Evolutionary conservation across 2,888 invertebrate genomes (phyloP).

Genomic region (Drosophila colorata): DNA sequence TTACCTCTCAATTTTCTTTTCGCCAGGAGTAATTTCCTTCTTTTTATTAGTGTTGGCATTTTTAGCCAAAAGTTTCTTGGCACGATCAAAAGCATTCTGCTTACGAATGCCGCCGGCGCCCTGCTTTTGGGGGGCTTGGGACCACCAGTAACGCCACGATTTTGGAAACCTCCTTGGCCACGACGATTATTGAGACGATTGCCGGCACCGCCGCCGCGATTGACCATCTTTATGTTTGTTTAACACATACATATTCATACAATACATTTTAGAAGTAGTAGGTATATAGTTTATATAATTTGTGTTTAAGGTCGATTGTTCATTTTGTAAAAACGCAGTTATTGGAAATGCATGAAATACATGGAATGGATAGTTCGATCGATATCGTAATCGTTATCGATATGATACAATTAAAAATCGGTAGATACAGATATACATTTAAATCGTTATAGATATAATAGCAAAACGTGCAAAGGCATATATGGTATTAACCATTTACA

Average conservation of each 20-base stretch:
- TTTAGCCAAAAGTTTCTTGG: constrained; percentile 86
- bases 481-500: constrained; percentile 53
- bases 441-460: constrained; percentile 15
- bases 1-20: constrained; percentile 86
- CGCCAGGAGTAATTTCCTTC: constrained; percentile 86
- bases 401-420: constrained; percentile 28
- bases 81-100: constrained; percentile 86
- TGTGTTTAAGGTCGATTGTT: not conserved
- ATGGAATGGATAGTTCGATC: constrained; percentile 38
- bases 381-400: constrained; percentile 29
- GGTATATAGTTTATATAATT: constrained; percentile 18
- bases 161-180: constrained; percentile 85
- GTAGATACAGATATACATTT: constrained; percentile 24
- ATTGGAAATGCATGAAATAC: constrained; percentile 39
- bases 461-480: constrained; percentile 32
- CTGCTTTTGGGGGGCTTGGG: constrained; percentile 84
- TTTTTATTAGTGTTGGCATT: constrained; percentile 85
- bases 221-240: constrained; percentile 83
- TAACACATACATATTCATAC: constrained; percentile 30
- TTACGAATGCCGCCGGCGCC: constrained; percentile 85
- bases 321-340: constrained; percentile 4
- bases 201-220: constrained; percentile 82
- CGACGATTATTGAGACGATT: constrained; percentile 83
- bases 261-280: constrained; percentile 41
- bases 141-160: constrained; percentile 84